Conservation (phyloP, 35 echinoderm and acorn worm species). For the Stichopus chloronotus region DNA sequence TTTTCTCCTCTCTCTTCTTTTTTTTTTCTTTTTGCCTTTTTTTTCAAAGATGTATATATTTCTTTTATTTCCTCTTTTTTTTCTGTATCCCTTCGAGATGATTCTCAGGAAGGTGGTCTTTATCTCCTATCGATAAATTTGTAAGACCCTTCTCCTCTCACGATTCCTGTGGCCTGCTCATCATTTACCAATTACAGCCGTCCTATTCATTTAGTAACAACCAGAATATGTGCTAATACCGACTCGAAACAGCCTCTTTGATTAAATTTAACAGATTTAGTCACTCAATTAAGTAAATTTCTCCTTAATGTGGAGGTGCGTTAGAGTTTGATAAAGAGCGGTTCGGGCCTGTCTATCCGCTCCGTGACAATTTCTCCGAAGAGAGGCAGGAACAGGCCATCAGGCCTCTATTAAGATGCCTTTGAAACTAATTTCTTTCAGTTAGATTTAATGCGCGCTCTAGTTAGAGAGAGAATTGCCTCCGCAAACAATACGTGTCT, state of each 20-base stretch:
- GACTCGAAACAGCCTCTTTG: slow-evolving; percentile 34
- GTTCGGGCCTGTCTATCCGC: background rate
- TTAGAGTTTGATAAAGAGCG: slow-evolving; percentile 3
- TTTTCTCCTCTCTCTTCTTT: background rate
- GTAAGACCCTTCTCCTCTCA: background rate
- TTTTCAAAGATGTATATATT: background rate
- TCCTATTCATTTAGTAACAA: slow-evolving; percentile 45
- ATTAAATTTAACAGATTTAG: slow-evolving; percentile 56
- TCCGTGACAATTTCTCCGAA: slow-evolving; percentile 42
- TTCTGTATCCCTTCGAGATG: background rate
- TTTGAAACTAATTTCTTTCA: slow-evolving; percentile 47
- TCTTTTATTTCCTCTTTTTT: background rate
- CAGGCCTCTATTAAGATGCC: slow-evolving; percentile 29
- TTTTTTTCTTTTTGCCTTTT: background rate
- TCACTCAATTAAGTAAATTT: slow-evolving; percentile 50
- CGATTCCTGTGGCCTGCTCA: background rate
- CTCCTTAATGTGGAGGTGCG: slow-evolving; percentile 31
- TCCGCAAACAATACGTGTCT: slow-evolving; percentile 38
- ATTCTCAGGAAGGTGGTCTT: too few species aligned
- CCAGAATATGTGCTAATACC: slow-evolving; percentile 55
- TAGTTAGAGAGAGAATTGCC: slow-evolving; percentile 35
- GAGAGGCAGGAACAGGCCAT: background rate
- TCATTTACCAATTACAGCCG: slow-evolving; percentile 48
- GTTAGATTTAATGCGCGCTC: slow-evolving; percentile 36
- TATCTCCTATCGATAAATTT: background rate